A percentile compares a stretch with the other conserved stretches of the same genome.
These are phyloP conservation scores for Orthonychiurus folsomi DNA, from an alignment of 2,888 invertebrate species.

Conservation along the genomic window DNA sequence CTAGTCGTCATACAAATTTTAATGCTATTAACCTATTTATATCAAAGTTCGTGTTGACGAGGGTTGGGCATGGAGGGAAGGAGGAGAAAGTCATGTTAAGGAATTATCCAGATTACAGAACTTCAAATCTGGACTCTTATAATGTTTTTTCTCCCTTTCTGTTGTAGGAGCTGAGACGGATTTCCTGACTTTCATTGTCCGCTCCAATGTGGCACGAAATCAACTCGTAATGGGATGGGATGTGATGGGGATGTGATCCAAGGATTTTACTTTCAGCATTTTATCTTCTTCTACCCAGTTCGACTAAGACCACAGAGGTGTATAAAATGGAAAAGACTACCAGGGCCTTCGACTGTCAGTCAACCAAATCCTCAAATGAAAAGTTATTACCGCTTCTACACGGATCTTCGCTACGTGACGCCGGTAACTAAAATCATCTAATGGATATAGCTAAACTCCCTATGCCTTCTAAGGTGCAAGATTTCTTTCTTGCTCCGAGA, in stretches of 20 bases:
- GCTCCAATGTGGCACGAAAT: constrained; percentile 6
- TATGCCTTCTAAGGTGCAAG: no score
- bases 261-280: not conserved
- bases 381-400: constrained; percentile 3
- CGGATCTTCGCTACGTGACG: not conserved
- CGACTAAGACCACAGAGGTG: not conserved
- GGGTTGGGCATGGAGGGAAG: no score
- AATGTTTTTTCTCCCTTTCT: not conserved
- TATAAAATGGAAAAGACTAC: not conserved
- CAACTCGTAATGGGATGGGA: constrained; percentile 10
- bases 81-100: not conserved
- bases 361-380: constrained; percentile 3
- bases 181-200: constrained; percentile 12
- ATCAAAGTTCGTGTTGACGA: no score
- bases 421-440: not conserved
- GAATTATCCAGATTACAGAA: not conserved
- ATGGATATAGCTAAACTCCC: no score
- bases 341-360: not conserved
- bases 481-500: no score
- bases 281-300: not conserved
- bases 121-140: not conserved
- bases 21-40: no score
- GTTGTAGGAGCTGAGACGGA: not conserved
- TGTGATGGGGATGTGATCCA: not conserved
- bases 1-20: no score